Percentiles rank a stretch among this genome's conserved stretches.
phyloP scores from a whole-genome alignment of 2,888 invertebrate genomes.

The Tribolium freemani region DNA sequence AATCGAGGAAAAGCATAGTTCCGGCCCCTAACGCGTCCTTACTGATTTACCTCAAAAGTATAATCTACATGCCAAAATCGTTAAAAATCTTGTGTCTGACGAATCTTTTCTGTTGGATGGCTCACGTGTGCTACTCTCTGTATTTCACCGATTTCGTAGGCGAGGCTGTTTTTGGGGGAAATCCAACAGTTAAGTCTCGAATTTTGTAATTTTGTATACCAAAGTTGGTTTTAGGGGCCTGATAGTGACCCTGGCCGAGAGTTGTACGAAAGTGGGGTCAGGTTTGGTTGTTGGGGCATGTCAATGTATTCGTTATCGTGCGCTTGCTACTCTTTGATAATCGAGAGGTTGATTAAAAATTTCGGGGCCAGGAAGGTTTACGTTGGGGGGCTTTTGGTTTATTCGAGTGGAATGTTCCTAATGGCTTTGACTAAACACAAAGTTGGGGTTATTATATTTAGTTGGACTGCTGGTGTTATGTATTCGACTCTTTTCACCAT shows the following conservation, averaged over 20 bases:
- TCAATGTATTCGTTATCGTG: constrained; percentile 96
- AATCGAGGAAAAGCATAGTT: constrained; percentile 54
- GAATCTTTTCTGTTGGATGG: constrained; percentile 98
- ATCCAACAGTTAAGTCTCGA: constrained; percentile 77
- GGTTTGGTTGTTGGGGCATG: constrained; percentile 98
- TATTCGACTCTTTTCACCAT: constrained; percentile 97
- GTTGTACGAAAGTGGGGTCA: constrained; percentile 90
- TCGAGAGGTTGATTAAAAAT: constrained; percentile 87
- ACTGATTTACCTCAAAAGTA: constrained; percentile 88
- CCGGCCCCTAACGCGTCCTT: constrained; percentile 70
- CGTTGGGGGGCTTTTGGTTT: constrained; percentile 89
- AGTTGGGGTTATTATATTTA: constrained; percentile 87
- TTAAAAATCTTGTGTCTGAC: constrained; percentile 90
- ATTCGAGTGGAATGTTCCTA: constrained; percentile 89
- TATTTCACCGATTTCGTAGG: constrained; percentile 98
- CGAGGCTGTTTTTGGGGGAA: constrained; percentile 89
- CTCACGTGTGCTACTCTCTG: constrained; percentile 95
- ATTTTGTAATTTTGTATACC: background rate
- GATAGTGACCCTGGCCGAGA: constrained; percentile 76
- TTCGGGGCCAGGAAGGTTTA: constrained; percentile 88
- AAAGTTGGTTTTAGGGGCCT: constrained; percentile 72
- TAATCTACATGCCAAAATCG: constrained; percentile 92
- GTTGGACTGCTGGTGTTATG: constrained; percentile 96
- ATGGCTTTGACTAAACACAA: constrained; percentile 85
- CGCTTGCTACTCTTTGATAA: constrained; percentile 90